Evolutionary conservation across 2,113 vertebrate species (phyloP).

Genomic region (Serilophus lunatus): DNA sequence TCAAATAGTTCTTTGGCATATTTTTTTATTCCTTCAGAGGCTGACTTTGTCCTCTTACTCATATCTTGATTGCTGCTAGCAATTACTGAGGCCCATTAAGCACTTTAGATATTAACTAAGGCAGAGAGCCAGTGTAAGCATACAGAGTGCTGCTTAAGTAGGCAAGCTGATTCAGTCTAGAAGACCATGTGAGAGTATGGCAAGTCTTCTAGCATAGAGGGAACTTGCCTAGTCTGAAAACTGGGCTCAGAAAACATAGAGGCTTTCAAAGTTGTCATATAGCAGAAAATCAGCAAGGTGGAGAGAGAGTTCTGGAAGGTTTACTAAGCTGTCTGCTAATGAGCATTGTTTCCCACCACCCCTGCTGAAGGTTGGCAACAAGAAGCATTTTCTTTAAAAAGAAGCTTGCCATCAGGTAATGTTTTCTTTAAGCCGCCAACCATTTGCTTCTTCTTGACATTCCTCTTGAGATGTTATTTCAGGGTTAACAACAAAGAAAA

Average conservation of each 20-base stretch:
- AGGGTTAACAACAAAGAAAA: not conserved
- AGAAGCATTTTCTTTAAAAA: not conserved
- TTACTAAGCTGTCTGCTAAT: not conserved
- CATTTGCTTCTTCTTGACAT: not conserved
- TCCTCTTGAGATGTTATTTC: not conserved
- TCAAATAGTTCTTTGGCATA: not conserved
- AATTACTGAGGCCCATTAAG: not conserved
- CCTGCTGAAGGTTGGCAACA: not conserved
- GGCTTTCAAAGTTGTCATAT: not conserved
- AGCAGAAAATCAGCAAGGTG: not conserved
- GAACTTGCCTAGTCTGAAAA: not conserved
- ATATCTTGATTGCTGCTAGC: not conserved
- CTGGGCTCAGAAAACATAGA: not conserved
- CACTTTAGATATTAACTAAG: not conserved
- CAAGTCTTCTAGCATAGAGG: not conserved
- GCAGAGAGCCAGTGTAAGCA: not conserved
- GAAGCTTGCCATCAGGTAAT: not conserved
- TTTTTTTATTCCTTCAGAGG: not conserved
- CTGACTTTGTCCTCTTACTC: not conserved
- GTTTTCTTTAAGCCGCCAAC: not conserved
- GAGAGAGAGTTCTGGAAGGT: not conserved
- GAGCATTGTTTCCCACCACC: not conserved
- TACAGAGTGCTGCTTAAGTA: not conserved
- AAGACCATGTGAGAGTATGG: not conserved
- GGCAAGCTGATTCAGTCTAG: not conserved